Evolutionary conservation across 2,113 vertebrate species (phyloP), one percentile per base, ranked within the genome.

Genomic region (Dissostichus mawsoni): DNA sequence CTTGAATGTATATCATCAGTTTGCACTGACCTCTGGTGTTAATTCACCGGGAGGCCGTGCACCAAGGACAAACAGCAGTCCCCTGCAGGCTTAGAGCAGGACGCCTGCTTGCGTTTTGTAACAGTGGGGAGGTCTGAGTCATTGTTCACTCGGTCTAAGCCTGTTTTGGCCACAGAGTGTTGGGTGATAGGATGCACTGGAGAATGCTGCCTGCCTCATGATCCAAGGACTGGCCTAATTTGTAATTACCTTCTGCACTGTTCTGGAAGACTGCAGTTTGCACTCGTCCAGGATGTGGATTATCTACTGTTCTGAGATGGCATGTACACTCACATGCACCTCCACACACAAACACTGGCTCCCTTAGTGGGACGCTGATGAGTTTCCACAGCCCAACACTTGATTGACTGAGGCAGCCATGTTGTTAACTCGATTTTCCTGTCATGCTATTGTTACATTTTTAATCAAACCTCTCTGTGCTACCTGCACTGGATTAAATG

Each of bases 261-360:
- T 93, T 94, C 92, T 93, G 92, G 93, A 94, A 95, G 91, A 95
- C 87, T 94, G 92, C 87, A 63, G 90, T 80, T 91, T 80, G 73
- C 14, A 45, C 79, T 81, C 73, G 87, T 89, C 82, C 81, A 89
- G 81, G 85, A 92, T 91, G 86, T 76, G 90, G 89, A 93, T 93
- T 90, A 93, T 83, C 88, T 84, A 69, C 77, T 77, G 86, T 80
- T 83, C 77, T 81, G 78, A 83, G 87, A 90, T 78, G 83, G 87
- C 83, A 75, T 64, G 80, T 41, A 74, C 77, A 79, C 51, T 66
- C 45, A 67, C 70, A 20, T 16, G 57, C 68, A 68, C 65, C 5
- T 44, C 63, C 70, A 25, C 52, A 78, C 74, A 51, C 50, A 59
- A 18, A 67, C 50, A 36, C 20, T 16, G 23, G n/a, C 47, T 69